Evolutionary conservation across 2,888 invertebrate genomes (phyloP).

Genomic region (Chaetogeoica ovagalla): DNA sequence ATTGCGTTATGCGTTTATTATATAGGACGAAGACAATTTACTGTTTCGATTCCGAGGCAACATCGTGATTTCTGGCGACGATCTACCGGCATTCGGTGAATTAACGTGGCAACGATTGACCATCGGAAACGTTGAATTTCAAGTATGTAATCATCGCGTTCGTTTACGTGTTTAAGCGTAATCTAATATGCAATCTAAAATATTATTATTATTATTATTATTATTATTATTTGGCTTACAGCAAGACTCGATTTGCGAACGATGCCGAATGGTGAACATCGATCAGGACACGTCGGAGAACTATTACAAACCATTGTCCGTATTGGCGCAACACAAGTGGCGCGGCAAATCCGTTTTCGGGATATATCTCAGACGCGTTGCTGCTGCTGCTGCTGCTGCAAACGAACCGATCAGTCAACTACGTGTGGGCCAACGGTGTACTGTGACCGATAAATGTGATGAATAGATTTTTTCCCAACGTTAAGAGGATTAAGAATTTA

Average conservation of each 20-base stretch:
- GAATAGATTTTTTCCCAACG: too few species aligned
- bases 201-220: too few species aligned
- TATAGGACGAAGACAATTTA: conserved; percentile 63
- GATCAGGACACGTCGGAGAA: conserved; percentile 82
- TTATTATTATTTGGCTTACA: conserved; percentile 58
- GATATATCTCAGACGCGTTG: conserved; percentile 66
- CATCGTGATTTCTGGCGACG: conserved; percentile 73
- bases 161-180: too few species aligned
- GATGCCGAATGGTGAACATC: conserved; percentile 96
- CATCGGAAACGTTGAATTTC: conserved; percentile 70
- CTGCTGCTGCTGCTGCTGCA: background rate
- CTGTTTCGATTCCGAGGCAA: conserved; percentile 88
- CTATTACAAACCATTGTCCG: conserved; percentile 76
- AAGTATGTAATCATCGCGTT: conserved; percentile 61
- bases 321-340: conserved; percentile 70
- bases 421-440: conserved; percentile 14
- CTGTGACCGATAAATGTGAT: background rate
- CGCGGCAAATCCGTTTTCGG: conserved; percentile 79
- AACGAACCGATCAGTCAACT: background rate
- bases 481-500: too few species aligned
- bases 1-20: too few species aligned
- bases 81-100: conserved; percentile 73
- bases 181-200: too few species aligned
- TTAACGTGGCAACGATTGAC: conserved; percentile 69
- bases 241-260: conserved; percentile 78